Conservation (phyloP, 2,888 invertebrate genomes). For the Drosophila pullipes region DNA sequence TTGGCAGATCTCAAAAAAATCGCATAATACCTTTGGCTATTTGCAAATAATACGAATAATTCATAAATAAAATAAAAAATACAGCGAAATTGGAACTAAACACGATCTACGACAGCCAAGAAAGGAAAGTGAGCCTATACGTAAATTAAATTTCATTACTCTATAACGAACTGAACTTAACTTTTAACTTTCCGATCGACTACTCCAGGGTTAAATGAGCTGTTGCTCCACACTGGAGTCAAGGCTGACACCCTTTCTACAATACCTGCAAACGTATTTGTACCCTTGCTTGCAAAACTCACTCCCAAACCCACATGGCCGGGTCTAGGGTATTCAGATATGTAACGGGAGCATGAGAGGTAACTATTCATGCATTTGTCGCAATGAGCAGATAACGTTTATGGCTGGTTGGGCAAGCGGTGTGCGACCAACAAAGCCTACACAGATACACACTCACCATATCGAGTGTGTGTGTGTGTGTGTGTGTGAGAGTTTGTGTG, state of each 20-base stretch:
- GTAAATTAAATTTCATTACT: not conserved
- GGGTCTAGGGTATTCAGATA: constrained; percentile 43
- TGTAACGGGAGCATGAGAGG: constrained; percentile 26
- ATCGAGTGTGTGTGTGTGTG: constrained; percentile 17
- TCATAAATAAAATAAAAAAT: not conserved
- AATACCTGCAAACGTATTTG: not conserved
- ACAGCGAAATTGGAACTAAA: not conserved
- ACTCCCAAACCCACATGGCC: constrained; percentile 1
- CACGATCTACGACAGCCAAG: no score
- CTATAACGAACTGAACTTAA: not conserved
- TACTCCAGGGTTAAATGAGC: constrained; percentile 9
- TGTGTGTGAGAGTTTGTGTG: not conserved
- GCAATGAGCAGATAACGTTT: constrained; percentile 74
- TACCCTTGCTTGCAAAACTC: not conserved
- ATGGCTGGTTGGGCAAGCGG: constrained; percentile 71
- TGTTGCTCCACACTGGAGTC: not conserved
- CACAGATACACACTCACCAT: constrained; percentile 19
- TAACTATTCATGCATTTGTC: constrained; percentile 75
- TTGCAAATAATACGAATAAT: no score
- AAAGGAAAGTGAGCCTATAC: no score
- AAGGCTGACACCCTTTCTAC: constrained; percentile 1
- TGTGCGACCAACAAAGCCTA: constrained; percentile 40
- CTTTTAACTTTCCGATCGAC: constrained; percentile 4
- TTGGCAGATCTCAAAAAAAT: not conserved
- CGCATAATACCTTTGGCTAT: not conserved